phyloP scores from a whole-genome alignment of 2,797 vertebrate genomes.

The Micrastur ruficollis region DNA sequence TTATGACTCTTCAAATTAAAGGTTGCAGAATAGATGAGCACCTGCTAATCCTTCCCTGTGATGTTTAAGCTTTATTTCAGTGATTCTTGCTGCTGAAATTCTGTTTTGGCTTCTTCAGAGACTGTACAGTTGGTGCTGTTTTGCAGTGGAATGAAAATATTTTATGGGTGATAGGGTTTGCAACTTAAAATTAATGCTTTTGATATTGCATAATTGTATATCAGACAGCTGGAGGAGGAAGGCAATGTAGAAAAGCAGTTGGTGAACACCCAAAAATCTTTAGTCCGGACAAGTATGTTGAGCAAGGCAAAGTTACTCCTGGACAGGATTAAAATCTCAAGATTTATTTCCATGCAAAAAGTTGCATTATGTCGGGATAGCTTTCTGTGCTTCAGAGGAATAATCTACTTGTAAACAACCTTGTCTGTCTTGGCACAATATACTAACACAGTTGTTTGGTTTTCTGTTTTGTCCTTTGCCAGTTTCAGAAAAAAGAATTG shows the following conservation, averaged over 20 bases:
- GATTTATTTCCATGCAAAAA: not conserved
- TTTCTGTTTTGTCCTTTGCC: not conserved
- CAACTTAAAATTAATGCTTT: not conserved
- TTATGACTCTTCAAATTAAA: not conserved
- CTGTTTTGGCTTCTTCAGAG: not conserved
- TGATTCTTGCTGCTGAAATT: not conserved
- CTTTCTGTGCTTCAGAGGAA: not conserved
- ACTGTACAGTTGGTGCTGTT: not conserved
- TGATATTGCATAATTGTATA: not conserved
- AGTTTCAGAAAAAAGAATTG: not conserved
- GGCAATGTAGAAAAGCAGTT: not conserved
- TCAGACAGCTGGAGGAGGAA: not conserved
- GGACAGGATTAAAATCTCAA: not conserved
- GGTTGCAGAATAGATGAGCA: not conserved
- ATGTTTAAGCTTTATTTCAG: not conserved
- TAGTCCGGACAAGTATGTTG: not conserved
- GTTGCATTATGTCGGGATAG: not conserved
- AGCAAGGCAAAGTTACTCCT: not conserved
- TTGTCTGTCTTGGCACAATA: not conserved
- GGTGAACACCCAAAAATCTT: not conserved
- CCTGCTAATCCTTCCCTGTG: not conserved
- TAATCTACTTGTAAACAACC: not conserved
- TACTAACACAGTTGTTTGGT: not conserved
- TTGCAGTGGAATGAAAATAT: slow-evolving; percentile 5
- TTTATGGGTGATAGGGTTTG: not conserved